These are phyloP conservation scores for Machimus atricapillus DNA, from an alignment of 2,888 invertebrate genomes.

Conservation along the genomic window DNA sequence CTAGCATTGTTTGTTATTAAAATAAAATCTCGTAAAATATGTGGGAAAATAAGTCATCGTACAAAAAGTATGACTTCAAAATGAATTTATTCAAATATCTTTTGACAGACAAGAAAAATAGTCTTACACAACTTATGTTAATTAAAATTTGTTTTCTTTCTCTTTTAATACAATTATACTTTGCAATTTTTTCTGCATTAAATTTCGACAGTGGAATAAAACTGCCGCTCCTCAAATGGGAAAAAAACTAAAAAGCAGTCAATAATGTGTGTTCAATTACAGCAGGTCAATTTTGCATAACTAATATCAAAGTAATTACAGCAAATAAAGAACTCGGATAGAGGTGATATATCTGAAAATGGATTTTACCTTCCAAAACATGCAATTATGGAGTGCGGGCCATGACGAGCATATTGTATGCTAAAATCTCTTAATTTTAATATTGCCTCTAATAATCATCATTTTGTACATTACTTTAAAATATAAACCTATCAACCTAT, in stretches of 20 bases:
- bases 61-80: not conserved
- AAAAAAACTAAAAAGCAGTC: not conserved
- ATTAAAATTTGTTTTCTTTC: not conserved
- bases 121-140: not conserved
- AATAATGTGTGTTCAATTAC: not conserved
- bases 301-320: not conserved
- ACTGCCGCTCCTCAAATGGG: not conserved
- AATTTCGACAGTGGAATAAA: not conserved
- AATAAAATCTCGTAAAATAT: not conserved
- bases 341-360: not conserved
- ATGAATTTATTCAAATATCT: not conserved
- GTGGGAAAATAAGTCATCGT: not conserved
- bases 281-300: not conserved
- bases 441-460: not conserved
- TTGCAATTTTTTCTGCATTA: not conserved
- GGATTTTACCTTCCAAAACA: not conserved
- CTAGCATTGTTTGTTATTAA: not conserved
- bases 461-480: not conserved
- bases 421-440: not conserved
- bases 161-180: not conserved
- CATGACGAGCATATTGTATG: not conserved
- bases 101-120: not conserved
- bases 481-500: not conserved
- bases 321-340: not conserved
- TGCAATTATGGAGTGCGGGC: not conserved